These are phyloP conservation scores for Trachelus troglodyta DNA, from an alignment of 2,888 invertebrate species.

Conservation along the genomic window DNA sequence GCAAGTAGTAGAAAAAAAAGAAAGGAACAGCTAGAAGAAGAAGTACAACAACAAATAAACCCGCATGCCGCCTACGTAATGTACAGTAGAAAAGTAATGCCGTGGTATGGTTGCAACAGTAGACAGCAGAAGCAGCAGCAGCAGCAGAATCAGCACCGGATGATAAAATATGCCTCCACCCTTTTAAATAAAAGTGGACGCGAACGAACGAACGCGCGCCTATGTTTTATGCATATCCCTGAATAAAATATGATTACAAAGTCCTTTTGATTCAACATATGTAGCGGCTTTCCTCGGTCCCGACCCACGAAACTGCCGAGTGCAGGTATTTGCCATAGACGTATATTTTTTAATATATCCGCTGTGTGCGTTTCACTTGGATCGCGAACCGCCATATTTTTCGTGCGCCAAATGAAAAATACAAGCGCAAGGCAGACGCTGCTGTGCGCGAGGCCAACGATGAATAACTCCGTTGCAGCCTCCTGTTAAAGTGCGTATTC, in stretches of 20 bases:
- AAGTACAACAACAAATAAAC: conserved; percentile 3
- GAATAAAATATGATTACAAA: conserved; percentile 56
- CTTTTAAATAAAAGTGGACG: conserved; percentile 44
- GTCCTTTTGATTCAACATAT: conserved; percentile 52
- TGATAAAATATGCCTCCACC: conserved; percentile 35
- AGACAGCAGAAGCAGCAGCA: conserved; percentile 15
- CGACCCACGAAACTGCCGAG: conserved; percentile 3
- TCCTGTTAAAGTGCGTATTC: background rate
- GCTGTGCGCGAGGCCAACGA: background rate
- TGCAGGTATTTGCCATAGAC: conserved; percentile 15
- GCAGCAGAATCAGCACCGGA: conserved; percentile 21
- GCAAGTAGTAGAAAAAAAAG: background rate
- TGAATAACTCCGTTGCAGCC: background rate
- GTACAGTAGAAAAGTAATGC: conserved; percentile 19
- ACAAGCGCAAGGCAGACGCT: background rate
- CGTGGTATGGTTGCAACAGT: conserved; percentile 11
- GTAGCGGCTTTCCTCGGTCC: conserved; percentile 38
- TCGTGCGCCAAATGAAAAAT: background rate
- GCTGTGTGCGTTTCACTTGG: background rate
- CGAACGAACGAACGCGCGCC: conserved; percentile 36
- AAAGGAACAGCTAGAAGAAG: conserved; percentile 6
- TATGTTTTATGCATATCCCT: conserved; percentile 55
- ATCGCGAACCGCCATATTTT: background rate
- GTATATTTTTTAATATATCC: background rate
- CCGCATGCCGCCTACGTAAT: background rate